Conservation (phyloP, 2,888 invertebrate genomes). For the Salticus scenicus region DNA sequence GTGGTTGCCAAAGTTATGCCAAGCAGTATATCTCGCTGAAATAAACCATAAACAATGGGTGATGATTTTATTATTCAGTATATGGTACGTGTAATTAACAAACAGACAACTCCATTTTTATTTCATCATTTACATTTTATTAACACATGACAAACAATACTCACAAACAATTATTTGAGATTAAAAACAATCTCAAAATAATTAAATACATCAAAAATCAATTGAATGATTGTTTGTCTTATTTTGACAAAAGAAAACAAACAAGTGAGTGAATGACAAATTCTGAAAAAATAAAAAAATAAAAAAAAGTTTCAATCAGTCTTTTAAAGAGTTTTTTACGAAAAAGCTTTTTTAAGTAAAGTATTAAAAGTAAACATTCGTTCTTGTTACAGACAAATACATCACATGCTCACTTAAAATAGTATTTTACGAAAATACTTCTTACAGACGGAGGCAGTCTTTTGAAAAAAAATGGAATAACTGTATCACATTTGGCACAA, state of each 20-base stretch:
- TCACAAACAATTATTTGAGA: neutral
- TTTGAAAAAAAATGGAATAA: constrained; percentile 29
- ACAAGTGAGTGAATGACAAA: neutral
- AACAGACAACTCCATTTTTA: no score
- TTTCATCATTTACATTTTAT: neutral
- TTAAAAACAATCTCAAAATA: neutral
- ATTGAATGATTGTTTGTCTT: neutral
- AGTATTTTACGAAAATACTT: constrained; percentile 3
- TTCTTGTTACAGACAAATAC: neutral
- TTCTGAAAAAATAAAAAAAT: neutral
- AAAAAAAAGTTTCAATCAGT: neutral
- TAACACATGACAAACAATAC: neutral
- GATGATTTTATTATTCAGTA: no score
- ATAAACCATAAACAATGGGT: no score
- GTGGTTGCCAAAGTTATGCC: no score
- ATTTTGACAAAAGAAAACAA: neutral
- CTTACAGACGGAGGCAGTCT: neutral
- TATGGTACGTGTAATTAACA: no score
- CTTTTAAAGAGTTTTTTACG: neutral
- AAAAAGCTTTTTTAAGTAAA: no score
- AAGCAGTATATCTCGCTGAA: no score
- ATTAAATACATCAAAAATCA: constrained; percentile 1
- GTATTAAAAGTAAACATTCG: no score
- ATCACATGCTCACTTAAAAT: neutral
- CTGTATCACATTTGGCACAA: constrained; percentile 63